These are phyloP conservation scores for Argynnis bischoffii DNA, from an alignment of 2,888 invertebrate genomes.

Conservation along the genomic window DNA sequence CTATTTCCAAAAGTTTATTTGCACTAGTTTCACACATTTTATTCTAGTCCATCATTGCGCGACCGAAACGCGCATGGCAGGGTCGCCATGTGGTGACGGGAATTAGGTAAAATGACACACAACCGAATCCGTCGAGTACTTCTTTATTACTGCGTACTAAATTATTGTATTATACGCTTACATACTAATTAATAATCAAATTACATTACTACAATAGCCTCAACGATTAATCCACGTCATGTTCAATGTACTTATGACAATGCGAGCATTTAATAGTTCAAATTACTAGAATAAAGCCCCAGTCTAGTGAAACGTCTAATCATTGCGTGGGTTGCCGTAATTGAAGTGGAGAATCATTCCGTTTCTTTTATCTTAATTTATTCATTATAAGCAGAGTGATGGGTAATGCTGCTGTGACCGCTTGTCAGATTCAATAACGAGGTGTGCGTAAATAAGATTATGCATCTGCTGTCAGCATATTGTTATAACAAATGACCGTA, in stretches of 20 bases:
- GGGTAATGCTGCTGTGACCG: conserved; percentile 78
- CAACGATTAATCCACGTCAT: conserved; percentile 74
- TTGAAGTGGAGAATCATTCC: conserved; percentile 72
- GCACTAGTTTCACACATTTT: too few relatives aligned
- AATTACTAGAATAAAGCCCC: conserved; percentile 64
- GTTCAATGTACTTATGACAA: conserved; percentile 78
- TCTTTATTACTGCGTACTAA: too few relatives aligned
- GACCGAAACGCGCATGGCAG: too few relatives aligned
- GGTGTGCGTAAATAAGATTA: conserved; percentile 58
- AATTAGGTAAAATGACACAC: too few relatives aligned
- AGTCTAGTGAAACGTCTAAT: conserved; percentile 74
- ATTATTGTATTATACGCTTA: too few relatives aligned
- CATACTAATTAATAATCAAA: too few relatives aligned
- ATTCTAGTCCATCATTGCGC: too few relatives aligned
- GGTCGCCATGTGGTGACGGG: too few relatives aligned
- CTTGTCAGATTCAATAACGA: conserved; percentile 76
- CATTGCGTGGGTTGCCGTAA: conserved; percentile 78
- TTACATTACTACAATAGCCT: too few relatives aligned
- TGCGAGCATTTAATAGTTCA: conserved; percentile 77
- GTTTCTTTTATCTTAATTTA: conserved; percentile 79
- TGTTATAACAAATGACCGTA: conserved; percentile 34
- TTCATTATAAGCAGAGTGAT: conserved; percentile 68
- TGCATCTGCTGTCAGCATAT: conserved; percentile 56
- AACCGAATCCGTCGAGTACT: too few relatives aligned
- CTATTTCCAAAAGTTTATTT: too few relatives aligned